Conservation (phyloP, 2,797 vertebrate genomes). For the Alfaro cultratus region DNA sequence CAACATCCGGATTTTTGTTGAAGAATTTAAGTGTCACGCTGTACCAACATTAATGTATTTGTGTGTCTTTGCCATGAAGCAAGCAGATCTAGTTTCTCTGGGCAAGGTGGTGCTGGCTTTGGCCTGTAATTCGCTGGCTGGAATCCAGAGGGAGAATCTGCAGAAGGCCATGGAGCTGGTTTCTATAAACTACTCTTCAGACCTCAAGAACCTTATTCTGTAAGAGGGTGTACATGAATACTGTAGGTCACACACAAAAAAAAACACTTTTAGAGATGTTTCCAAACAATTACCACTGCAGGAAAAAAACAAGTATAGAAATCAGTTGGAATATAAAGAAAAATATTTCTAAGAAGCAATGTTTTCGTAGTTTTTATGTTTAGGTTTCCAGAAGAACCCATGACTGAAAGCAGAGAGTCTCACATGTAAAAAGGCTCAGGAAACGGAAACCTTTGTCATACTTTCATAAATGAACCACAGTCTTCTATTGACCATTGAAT, state of each 20-base stretch:
- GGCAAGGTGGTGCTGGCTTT: constrained; percentile 99
- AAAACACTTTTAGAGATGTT: neutral
- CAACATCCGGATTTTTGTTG: neutral
- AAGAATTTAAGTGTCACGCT: neutral
- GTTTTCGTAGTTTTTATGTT: neutral
- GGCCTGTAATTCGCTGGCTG: constrained; percentile 98
- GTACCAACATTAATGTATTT: neutral
- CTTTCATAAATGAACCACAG: neutral
- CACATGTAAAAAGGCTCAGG: neutral
- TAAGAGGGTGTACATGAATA: constrained; percentile 66
- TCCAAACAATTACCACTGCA: neutral
- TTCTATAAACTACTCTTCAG: constrained; percentile 99
- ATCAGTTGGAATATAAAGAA: neutral
- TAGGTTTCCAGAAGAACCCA: neutral
- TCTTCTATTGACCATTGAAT: neutral
- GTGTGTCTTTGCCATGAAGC: constrained; percentile 75
- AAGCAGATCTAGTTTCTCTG: constrained; percentile 98
- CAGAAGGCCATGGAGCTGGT: constrained; percentile 99
- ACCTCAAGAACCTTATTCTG: constrained; percentile 99
- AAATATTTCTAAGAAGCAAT: neutral
- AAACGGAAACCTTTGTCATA: neutral
- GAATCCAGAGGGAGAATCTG: constrained; percentile 98
- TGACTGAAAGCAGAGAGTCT: neutral
- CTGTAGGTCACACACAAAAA: neutral
- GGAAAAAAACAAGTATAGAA: neutral